Percentiles rank a stretch among this genome's conserved stretches.
Conservation (phyloP, 1,140 invertebrate genomes). For the Forficula auricularia region DNA sequence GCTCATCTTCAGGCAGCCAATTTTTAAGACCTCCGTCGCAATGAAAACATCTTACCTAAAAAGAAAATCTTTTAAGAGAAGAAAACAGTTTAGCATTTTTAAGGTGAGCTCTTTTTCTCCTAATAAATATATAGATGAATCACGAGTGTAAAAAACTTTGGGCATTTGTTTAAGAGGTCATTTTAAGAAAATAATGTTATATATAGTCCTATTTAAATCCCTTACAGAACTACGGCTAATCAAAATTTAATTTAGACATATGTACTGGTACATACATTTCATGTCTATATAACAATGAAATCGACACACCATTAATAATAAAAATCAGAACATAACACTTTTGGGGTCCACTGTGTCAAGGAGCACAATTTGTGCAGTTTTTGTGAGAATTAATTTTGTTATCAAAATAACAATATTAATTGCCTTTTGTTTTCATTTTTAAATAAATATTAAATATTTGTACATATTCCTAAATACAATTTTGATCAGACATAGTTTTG, state of each 20-base stretch:
- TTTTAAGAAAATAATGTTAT: neutral
- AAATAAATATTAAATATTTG: no score
- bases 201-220: neutral
- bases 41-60: constrained; percentile 78
- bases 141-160: neutral
- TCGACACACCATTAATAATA: no score
- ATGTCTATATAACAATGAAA: no score
- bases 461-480: neutral
- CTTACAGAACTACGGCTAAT: neutral
- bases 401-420: no score
- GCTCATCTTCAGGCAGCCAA: constrained; percentile 71
- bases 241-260: no score
- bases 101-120: neutral
- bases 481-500: neutral
- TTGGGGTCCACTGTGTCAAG: no score
- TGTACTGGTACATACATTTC: no score
- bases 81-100: constrained; percentile 7
- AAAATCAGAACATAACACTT: no score
- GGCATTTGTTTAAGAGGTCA: no score
- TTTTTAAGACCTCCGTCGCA: constrained; percentile 72
- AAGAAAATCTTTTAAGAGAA: constrained; percentile 31
- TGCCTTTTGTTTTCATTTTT: no score
- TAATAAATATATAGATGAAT: neutral
- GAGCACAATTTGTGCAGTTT: no score
- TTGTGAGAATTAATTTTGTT: no score